Evolutionary conservation across 2,797 vertebrate genomes (phyloP).

Genomic region (Melanotaenia trifasciata): DNA sequence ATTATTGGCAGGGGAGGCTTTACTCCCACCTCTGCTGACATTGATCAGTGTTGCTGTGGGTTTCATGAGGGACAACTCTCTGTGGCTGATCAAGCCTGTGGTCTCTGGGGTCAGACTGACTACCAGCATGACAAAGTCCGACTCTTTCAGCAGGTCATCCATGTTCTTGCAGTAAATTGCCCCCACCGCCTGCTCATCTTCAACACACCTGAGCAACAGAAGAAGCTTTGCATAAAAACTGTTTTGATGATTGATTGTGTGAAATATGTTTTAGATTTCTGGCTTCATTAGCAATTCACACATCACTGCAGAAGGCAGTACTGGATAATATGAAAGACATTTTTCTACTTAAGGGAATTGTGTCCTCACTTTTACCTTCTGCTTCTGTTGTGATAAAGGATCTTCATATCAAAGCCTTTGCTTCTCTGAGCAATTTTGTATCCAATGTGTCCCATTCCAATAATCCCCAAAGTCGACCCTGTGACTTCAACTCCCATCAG

Average conservation of each 20-base stretch:
- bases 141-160: slow-evolving; percentile 82
- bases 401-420: slow-evolving; percentile 88
- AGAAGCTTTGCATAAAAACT: background rate
- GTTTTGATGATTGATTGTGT: no score
- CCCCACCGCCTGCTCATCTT: slow-evolving; percentile 82
- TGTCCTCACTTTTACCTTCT: slow-evolving; percentile 65
- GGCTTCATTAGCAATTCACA: background rate
- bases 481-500: slow-evolving; percentile 73
- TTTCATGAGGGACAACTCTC: slow-evolving; percentile 85
- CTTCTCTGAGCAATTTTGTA: slow-evolving; percentile 84
- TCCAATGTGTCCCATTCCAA: slow-evolving; percentile 88
- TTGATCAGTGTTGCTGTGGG: slow-evolving; percentile 82
- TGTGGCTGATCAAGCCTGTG: slow-evolving; percentile 77
- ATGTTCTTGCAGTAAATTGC: slow-evolving; percentile 82
- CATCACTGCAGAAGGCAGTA: background rate
- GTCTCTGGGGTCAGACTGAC: slow-evolving; percentile 81
- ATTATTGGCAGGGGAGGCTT: background rate
- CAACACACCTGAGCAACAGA: slow-evolving; percentile 69
- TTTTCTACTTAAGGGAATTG: background rate
- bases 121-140: slow-evolving; percentile 85
- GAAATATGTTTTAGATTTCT: background rate
- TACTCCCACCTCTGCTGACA: slow-evolving; percentile 81
- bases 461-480: slow-evolving; percentile 83
- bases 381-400: slow-evolving; percentile 87
- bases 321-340: background rate